These are phyloP conservation scores for Zaprionus kolodkinae DNA, from an alignment of 1,140 invertebrate genomes.

Conservation along the genomic window DNA sequence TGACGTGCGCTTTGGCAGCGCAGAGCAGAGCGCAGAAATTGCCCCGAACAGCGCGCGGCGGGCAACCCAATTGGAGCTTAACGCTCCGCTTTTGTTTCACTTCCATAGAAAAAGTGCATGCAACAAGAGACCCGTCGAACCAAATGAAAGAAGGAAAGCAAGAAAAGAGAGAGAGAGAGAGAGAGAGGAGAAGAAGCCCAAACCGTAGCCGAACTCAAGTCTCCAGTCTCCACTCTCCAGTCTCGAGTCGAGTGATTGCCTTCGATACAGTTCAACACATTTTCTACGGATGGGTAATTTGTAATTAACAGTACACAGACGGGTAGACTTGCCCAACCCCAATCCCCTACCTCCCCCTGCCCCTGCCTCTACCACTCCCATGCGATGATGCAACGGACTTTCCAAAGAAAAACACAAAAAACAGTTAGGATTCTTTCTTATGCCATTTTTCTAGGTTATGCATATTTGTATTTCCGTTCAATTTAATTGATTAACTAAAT, in stretches of 20 bases:
- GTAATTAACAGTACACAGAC: constrained; percentile 16
- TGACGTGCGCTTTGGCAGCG: constrained; percentile 61
- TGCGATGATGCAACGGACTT: constrained; percentile 49
- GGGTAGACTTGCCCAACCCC: neutral
- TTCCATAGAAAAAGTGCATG: constrained; percentile 81
- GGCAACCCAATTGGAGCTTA: constrained; percentile 77
- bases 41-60: constrained; percentile 36
- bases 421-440: constrained; percentile 3
- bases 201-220: constrained; percentile 11
- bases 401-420: neutral
- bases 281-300: constrained; percentile 46
- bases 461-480: constrained; percentile 4
- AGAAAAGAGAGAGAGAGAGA: constrained; percentile 14
- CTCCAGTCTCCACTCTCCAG: constrained; percentile 1
- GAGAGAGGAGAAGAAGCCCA: neutral
- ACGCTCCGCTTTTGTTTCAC: constrained; percentile 78
- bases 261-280: constrained; percentile 62
- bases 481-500: neutral
- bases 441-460: constrained; percentile 23
- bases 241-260: constrained; percentile 44
- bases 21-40: constrained; percentile 25
- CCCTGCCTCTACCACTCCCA: neutral
- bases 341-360: too few relatives aligned
- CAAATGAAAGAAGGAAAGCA: constrained; percentile 22
- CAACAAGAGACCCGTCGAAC: constrained; percentile 79